A percentile compares a stretch with the other conserved stretches of the same genome.
Evolutionary conservation across 2,113 vertebrate genomes (phyloP).

Genomic region (Marmota monax): DNA sequence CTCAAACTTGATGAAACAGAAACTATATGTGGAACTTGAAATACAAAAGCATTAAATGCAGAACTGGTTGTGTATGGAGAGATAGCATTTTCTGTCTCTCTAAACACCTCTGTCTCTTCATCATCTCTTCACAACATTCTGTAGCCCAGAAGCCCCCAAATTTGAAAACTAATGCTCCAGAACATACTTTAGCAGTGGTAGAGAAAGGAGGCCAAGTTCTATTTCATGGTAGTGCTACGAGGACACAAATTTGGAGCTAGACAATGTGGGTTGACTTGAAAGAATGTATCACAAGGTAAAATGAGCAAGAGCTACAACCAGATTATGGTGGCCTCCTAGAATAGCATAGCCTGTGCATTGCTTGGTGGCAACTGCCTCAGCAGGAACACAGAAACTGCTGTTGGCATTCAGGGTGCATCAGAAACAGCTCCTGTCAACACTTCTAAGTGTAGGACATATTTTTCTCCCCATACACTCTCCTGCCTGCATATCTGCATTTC

Average conservation of each 20-base stretch:
- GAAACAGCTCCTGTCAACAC: slow-evolving; percentile 48
- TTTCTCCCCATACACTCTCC: neutral
- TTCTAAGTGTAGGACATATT: neutral
- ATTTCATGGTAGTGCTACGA: neutral
- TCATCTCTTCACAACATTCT: neutral
- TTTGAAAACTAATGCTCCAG: neutral
- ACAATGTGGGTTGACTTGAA: slow-evolving; percentile 28
- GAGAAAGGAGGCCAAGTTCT: neutral
- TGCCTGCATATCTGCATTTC: neutral
- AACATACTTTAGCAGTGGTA: neutral
- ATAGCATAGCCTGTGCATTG: slow-evolving; percentile 35
- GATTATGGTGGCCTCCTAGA: slow-evolving; percentile 56
- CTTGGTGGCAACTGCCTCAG: slow-evolving; percentile 10
- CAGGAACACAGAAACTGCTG: slow-evolving; percentile 38
- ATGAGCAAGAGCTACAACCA: neutral
- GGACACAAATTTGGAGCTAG: neutral
- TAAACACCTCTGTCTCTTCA: neutral
- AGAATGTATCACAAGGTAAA: slow-evolving; percentile 73
- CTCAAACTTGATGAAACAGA: slow-evolving; percentile 5
- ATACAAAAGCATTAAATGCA: neutral
- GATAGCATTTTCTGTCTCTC: neutral
- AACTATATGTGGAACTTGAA: neutral
- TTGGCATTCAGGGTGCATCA: slow-evolving; percentile 6
- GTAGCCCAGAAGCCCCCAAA: neutral
- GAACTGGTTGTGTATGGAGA: neutral